A percentile compares a stretch with the other conserved stretches of the same genome.
Conservation (phyloP, 2,797 vertebrate species). For the Poecilia wingei region DNA sequence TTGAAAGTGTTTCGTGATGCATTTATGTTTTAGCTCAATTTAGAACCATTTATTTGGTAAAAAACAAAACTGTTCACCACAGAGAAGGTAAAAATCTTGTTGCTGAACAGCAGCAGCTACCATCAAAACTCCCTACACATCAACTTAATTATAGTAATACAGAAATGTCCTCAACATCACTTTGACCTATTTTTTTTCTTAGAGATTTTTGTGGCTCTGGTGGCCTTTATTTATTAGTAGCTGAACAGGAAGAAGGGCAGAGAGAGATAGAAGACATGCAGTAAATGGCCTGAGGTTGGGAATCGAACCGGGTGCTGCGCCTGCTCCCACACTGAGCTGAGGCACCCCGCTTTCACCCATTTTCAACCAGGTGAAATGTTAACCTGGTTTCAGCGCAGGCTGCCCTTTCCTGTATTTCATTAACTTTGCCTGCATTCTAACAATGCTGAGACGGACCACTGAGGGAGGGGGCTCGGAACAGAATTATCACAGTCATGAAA, state of each 20-base stretch:
- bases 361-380: neutral
- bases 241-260: no score
- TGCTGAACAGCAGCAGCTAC: neutral
- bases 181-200: neutral
- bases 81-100: neutral
- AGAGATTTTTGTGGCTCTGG: no score
- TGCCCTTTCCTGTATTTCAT: neutral
- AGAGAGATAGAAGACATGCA: no score
- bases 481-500: conserved; percentile 26
- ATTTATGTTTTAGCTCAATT: neutral
- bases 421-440: neutral
- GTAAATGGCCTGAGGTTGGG: no score
- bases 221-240: no score
- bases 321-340: no score
- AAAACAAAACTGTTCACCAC: neutral
- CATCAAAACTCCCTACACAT: neutral
- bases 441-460: neutral
- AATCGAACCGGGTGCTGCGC: no score
- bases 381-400: neutral
- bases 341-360: neutral
- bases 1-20: neutral
- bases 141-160: neutral
- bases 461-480: neutral
- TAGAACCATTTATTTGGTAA: neutral
- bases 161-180: neutral